Conservation (phyloP, 2,888 invertebrate genomes). For the Isoperla grammatica region DNA sequence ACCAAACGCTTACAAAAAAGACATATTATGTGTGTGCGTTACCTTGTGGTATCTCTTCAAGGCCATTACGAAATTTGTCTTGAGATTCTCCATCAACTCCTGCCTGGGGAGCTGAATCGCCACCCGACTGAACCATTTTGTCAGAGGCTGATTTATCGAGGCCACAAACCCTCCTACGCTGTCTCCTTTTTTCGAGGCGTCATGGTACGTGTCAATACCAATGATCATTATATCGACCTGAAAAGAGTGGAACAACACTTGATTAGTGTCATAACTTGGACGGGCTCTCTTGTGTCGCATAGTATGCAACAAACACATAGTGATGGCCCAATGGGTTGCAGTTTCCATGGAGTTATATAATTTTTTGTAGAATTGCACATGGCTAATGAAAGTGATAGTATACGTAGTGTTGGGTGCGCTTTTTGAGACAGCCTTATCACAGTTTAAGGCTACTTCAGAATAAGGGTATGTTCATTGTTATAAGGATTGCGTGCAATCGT, state of each 20-base stretch:
- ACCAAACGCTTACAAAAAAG: not conserved
- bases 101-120: constrained; percentile 64
- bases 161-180: constrained; percentile 77
- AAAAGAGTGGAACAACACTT: constrained; percentile 22
- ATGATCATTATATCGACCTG: constrained; percentile 72
- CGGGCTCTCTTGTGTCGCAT: too few species aligned
- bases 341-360: too few species aligned
- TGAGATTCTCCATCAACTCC: constrained; percentile 70
- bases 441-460: too few species aligned
- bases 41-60: constrained; percentile 60
- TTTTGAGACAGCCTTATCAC: too few species aligned
- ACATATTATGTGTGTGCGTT: too few species aligned
- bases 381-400: not conserved
- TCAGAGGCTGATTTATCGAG: constrained; percentile 66
- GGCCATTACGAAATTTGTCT: constrained; percentile 60
- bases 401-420: too few species aligned
- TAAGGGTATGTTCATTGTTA: too few species aligned
- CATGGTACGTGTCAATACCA: constrained; percentile 86
- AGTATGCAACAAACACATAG: not conserved
- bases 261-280: not conserved
- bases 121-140: constrained; percentile 73
- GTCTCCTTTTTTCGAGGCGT: constrained; percentile 53
- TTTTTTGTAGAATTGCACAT: too few species aligned
- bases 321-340: too few species aligned
- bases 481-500: too few species aligned